These are phyloP conservation scores for Prionailurus viverrinus DNA, from an alignment of 2,113 vertebrate species.

Conservation along the genomic window DNA sequence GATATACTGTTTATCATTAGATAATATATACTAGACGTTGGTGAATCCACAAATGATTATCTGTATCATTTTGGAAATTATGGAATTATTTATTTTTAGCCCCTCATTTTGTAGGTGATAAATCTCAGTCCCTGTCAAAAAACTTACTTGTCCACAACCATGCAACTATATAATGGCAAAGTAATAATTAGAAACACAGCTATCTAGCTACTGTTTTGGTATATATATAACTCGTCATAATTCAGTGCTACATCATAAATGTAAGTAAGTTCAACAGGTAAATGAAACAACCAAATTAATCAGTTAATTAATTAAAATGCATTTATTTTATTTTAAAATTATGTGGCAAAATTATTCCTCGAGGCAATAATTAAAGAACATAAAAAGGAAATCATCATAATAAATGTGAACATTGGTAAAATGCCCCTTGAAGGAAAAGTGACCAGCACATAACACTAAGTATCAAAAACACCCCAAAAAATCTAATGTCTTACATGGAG, in stretches of 20 bases:
- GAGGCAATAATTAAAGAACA: not conserved
- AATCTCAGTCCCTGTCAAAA: not conserved
- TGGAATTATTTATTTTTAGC: not conserved
- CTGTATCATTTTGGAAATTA: not conserved
- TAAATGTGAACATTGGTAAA: not conserved
- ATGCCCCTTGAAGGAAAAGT: not conserved
- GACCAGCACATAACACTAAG: not conserved
- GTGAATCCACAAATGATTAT: not conserved
- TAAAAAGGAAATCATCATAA: not conserved
- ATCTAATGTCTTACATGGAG: not conserved
- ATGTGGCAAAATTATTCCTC: conserved; percentile 1
- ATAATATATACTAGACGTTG: not conserved
- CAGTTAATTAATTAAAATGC: not conserved
- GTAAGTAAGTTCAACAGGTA: not conserved
- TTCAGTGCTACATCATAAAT: not conserved
- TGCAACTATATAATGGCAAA: not conserved
- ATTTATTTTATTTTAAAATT: conserved; percentile 12
- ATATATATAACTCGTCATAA: not conserved
- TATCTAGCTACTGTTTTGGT: not conserved
- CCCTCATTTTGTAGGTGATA: not conserved
- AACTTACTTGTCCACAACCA: not conserved
- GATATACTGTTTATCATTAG: not conserved
- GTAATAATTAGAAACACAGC: not conserved
- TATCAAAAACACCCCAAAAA: not conserved
- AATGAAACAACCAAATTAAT: not conserved